Base-by-base conservation (phyloP, 2,113 vertebrate species). In the Bujurquina vittata region DNA sequence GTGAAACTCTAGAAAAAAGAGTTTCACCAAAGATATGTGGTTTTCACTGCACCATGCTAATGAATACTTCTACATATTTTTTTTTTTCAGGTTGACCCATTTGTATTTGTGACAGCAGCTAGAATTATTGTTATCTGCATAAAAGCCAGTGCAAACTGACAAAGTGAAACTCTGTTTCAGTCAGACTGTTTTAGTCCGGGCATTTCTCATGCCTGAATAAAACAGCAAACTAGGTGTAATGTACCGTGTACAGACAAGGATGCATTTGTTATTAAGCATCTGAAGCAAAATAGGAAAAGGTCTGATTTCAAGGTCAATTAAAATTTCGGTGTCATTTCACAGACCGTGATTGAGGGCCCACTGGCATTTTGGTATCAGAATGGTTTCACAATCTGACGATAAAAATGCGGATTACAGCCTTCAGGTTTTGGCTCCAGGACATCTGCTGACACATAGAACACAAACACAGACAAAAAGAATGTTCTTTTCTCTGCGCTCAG, bases 311-410 rank as follows among this genome's bases (percentile, higher is more conserved):
- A 82, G 87, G 75, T 91, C 82, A 82, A 75, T 91, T 89, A 87
- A 84, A 65, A 88, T 92, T 90, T 83, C 83, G 84, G 83, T 82
- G 77, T 92, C 78, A 82, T 90, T 91, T 89, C 83, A 72, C 87
- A 83, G 83, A 78, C 89, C 79, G 52, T 72, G 72, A 37, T 72
- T 29, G 23, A 58, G 35, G 58, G 61, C 86, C 52, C 65, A n/a
- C 85, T 80, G 77, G 74, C 73, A 83, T 74, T 85, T 43, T 87
- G 81, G 73, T 79, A 79, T 82, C 77, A 85, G 74, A 84, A 76
- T 54, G 65, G 74, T 26, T 69, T 80, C 57, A 65, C 77, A 81
- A 76, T n/a, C 84, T 81, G 49, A 73, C 79, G 72, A 84, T 82
- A 81, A 89, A 88, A 90, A 77, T 58, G 75, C 62, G 59, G 84